Conservation (phyloP, 2,797 vertebrate species). For the Myotis pilosus region DNA sequence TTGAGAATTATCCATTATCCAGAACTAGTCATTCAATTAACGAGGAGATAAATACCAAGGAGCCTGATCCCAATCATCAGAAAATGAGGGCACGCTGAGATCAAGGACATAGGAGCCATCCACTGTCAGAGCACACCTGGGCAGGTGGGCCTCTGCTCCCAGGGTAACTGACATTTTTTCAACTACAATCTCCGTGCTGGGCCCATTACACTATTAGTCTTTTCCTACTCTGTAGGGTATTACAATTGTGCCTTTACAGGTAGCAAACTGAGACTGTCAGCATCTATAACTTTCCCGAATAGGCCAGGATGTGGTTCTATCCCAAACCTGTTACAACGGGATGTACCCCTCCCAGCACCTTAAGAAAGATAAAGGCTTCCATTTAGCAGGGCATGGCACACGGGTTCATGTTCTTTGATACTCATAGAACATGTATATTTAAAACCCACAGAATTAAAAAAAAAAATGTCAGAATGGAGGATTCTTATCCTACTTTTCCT, state of each 20-base stretch:
- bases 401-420: background rate
- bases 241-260: background rate
- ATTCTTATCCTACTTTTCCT: background rate
- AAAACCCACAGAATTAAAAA: background rate
- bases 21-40: constrained; percentile 79
- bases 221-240: background rate
- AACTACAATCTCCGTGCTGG: background rate
- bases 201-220: background rate
- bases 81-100: constrained; percentile 66
- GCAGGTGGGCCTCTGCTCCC: background rate
- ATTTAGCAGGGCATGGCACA: too few species aligned
- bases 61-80: constrained; percentile 60
- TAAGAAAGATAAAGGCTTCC: background rate
- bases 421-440: background rate
- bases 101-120: constrained; percentile 45
- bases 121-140: background rate
- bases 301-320: background rate
- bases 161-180: background rate
- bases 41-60: constrained; percentile 72
- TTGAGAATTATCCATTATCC: constrained; percentile 78
- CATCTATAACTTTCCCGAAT: background rate
- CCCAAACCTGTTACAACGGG: background rate
- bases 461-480: background rate
- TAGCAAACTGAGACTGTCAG: background rate
- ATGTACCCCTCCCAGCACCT: background rate